These are phyloP conservation scores for Cerceris rybyensis DNA, from an alignment of 2,888 invertebrate genomes.

Conservation along the genomic window DNA sequence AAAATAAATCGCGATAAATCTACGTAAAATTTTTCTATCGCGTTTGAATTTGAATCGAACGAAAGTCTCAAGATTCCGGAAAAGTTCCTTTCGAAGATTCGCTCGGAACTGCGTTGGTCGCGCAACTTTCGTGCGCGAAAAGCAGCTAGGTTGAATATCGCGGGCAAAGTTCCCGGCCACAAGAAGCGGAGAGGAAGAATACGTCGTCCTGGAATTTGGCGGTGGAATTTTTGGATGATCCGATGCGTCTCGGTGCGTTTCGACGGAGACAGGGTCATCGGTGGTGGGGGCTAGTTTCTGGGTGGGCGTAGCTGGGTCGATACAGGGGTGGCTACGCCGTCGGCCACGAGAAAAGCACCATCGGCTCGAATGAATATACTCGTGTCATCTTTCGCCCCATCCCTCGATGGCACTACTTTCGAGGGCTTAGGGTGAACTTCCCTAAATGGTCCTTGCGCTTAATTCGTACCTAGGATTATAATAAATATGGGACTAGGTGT, in stretches of 20 bases:
- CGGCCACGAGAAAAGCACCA: conserved; percentile 64
- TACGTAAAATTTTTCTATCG: too few species aligned
- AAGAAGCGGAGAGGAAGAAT: neutral
- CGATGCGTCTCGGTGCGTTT: conserved; percentile 27
- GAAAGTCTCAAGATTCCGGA: too few species aligned
- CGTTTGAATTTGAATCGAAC: too few species aligned
- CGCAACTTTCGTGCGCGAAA: too few species aligned
- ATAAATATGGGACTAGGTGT: too few species aligned
- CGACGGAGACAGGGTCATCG: conserved; percentile 54
- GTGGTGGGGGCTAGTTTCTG: conserved; percentile 67
- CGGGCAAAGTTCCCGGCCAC: neutral
- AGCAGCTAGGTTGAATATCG: too few species aligned
- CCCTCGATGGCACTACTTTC: neutral
- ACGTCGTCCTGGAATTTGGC: conserved; percentile 11
- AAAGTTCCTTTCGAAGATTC: too few species aligned
- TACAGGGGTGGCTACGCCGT: conserved; percentile 75
- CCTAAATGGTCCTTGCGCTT: too few species aligned
- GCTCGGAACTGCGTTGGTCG: too few species aligned
- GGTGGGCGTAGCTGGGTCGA: conserved; percentile 77
- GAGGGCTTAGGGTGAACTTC: neutral
- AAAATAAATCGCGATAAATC: too few species aligned
- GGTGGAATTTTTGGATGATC: conserved; percentile 58
- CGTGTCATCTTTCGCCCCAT: conserved; percentile 7
- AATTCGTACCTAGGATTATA: too few species aligned
- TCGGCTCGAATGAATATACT: conserved; percentile 51